phyloP scores from a whole-genome alignment of 2,797 vertebrate species.

The Scarus forsteni region DNA sequence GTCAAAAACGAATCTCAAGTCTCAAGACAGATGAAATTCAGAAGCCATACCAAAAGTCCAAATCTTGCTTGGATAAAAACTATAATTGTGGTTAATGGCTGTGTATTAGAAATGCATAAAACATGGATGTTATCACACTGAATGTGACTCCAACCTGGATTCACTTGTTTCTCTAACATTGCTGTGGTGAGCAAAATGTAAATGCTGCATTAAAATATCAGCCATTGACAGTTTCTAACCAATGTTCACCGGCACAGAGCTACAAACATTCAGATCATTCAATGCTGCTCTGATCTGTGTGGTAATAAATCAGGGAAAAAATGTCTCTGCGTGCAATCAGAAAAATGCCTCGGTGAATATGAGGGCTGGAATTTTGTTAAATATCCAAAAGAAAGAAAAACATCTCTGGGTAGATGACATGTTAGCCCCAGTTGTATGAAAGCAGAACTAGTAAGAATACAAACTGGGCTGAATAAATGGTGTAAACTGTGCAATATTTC shows the following conservation, averaged over 20 bases:
- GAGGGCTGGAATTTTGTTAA: neutral
- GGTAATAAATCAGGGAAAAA: conserved; percentile 15
- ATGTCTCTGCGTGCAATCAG: conserved; percentile 15
- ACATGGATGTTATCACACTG: no score
- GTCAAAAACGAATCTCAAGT: neutral
- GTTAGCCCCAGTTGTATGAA: neutral
- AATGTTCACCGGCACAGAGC: conserved; percentile 8
- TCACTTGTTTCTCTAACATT: neutral
- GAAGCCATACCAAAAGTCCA: no score
- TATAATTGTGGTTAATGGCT: no score
- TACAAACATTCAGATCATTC: conserved; percentile 22
- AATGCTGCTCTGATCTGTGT: conserved; percentile 10
- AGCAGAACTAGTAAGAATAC: no score
- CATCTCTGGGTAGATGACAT: conserved; percentile 2
- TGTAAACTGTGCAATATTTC: no score
- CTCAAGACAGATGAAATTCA: no score
- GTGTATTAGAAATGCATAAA: no score
- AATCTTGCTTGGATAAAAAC: no score
- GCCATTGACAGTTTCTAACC: conserved; percentile 24
- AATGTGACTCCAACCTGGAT: neutral
- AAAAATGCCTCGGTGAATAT: conserved; percentile 8
- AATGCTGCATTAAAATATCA: conserved; percentile 21
- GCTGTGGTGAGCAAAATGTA: neutral
- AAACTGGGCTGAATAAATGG: no score
- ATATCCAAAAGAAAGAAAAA: neutral